Conservation (phyloP, 2,888 invertebrate genomes). For the Scaptomyza tumidula region DNA sequence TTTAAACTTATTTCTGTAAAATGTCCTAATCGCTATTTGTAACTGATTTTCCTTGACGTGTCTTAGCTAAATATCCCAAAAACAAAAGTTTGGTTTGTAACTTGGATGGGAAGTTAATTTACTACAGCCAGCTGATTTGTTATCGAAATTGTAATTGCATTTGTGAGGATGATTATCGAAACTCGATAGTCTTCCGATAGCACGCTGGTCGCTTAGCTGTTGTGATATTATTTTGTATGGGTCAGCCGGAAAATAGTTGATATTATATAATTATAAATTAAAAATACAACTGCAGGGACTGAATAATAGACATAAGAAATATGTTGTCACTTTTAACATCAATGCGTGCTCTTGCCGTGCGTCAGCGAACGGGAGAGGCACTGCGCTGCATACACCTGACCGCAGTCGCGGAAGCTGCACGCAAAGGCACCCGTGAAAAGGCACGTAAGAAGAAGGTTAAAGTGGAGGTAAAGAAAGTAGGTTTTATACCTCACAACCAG, state of each 20-base stretch:
- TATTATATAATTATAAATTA: constrained; percentile 49
- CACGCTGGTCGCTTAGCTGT: constrained; percentile 26
- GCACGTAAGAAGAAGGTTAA: constrained; percentile 91
- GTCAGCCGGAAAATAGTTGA: constrained; percentile 27
- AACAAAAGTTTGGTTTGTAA: constrained; percentile 23
- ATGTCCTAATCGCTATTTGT: constrained; percentile 13
- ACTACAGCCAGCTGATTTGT: background rate
- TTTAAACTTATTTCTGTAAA: constrained; percentile 5
- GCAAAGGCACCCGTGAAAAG: constrained; percentile 92
- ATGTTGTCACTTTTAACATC: constrained; percentile 73
- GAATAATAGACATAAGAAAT: constrained; percentile 41
- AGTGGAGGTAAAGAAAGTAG: constrained; percentile 90
- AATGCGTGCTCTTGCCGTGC: constrained; percentile 65
- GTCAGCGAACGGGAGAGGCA: constrained; percentile 66
- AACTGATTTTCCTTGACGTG: constrained; percentile 33
- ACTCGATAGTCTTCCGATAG: constrained; percentile 6
- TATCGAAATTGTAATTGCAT: constrained; percentile 16
- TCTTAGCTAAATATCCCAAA: constrained; percentile 38
- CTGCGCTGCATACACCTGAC: constrained; percentile 86
- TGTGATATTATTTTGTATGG: constrained; percentile 48
- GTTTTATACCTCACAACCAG: constrained; percentile 90
- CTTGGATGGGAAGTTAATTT: constrained; percentile 12
- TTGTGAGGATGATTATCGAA: background rate
- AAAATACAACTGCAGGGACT: background rate
- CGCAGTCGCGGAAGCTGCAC: constrained; percentile 89